Evolutionary conservation across 2,113 vertebrate species (phyloP).

Genomic region (Scalopus aquaticus): DNA sequence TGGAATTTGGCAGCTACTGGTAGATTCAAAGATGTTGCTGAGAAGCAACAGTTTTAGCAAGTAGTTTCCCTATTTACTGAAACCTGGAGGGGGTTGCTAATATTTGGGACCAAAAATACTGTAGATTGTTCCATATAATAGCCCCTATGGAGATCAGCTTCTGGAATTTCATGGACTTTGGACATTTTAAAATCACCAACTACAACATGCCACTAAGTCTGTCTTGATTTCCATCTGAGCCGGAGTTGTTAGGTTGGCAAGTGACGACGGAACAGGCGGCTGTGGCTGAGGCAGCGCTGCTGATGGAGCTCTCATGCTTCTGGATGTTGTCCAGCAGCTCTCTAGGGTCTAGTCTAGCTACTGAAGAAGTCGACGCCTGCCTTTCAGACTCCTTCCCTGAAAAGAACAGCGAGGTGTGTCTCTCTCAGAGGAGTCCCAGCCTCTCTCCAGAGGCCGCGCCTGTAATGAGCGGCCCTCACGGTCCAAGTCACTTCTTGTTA

Average conservation of each 20-base stretch:
- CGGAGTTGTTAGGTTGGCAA: background rate
- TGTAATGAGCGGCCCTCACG: background rate
- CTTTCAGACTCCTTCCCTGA: background rate
- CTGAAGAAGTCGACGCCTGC: background rate
- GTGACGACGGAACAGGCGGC: background rate
- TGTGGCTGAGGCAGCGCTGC: background rate
- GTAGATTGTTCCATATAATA: background rate
- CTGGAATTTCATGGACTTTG: background rate
- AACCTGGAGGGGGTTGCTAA: background rate
- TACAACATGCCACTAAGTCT: background rate
- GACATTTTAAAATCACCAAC: background rate
- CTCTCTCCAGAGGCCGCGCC: background rate
- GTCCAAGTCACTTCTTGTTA: background rate
- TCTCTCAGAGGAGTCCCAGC: background rate
- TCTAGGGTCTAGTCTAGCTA: background rate
- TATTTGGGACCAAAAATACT: background rate
- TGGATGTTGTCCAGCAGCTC: background rate
- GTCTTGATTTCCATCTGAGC: background rate
- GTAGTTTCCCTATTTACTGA: background rate
- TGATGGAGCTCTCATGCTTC: background rate
- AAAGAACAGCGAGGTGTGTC: background rate
- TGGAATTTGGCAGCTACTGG: constrained; percentile 81
- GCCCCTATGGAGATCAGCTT: background rate
- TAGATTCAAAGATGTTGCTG: constrained; percentile 74
- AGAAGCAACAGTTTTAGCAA: constrained; percentile 74